Percentiles rank a stretch among this genome's conserved stretches.
phyloP scores from a whole-genome alignment of 2,113 vertebrate genomes.

The Semicossyphus pulcher region DNA sequence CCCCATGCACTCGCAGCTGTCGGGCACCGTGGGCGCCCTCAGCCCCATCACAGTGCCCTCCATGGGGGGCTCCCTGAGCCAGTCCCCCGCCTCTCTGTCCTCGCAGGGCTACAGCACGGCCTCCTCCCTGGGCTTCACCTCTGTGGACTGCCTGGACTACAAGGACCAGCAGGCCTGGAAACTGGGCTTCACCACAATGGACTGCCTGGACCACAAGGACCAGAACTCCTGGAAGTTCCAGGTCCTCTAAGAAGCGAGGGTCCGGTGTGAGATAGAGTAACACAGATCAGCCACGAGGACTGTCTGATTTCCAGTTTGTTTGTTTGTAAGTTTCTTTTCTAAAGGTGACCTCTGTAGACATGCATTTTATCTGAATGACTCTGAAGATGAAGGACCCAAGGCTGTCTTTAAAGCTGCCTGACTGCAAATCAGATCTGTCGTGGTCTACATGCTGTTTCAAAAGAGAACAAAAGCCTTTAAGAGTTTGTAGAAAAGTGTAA shows the following conservation, averaged over 20 bases:
- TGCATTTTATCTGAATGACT: conserved; percentile 14
- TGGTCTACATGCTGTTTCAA: conserved; percentile 22
- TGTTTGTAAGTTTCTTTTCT: conserved; percentile 59
- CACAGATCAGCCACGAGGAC: conserved; percentile 41
- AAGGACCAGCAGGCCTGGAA: conserved; percentile 90
- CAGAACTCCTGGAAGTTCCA: conserved; percentile 92
- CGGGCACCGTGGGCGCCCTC: conserved; percentile 83
- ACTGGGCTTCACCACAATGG: conserved; percentile 88
- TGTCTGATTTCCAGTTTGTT: conserved; percentile 48
- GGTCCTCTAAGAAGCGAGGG: conserved; percentile 82
- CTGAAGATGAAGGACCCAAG: conserved; percentile 28
- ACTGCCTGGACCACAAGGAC: conserved; percentile 91
- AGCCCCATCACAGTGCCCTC: conserved; percentile 86
- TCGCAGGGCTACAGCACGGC: conserved; percentile 86
- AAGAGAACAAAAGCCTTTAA: conserved; percentile 56
- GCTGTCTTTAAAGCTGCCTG: conserved; percentile 27
- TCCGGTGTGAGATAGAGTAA: conserved; percentile 37
- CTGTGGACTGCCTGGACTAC: conserved; percentile 90
- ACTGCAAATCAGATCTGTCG: conserved; percentile 13
- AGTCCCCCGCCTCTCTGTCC: conserved; percentile 86
- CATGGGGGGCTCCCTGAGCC: conserved; percentile 87
- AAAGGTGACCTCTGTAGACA: conserved; percentile 52
- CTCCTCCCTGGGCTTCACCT: conserved; percentile 85
- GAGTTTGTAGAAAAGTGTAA: conserved; percentile 28
- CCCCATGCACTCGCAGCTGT: conserved; percentile 88